phyloP scores from a whole-genome alignment of 2,888 invertebrate species.

The Pachliopta kotzebuea region DNA sequence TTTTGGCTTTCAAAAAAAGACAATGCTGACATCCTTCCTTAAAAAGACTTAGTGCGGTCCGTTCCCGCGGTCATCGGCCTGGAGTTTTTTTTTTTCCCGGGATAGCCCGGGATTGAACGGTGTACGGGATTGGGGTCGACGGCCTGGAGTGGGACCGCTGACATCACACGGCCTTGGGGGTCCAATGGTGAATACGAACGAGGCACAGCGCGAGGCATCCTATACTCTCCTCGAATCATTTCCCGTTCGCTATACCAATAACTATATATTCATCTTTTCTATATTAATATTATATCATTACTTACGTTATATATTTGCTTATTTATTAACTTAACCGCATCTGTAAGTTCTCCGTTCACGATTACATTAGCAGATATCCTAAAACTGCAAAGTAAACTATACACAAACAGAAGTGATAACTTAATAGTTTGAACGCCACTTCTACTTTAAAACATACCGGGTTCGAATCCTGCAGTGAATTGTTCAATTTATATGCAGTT shows the following conservation, averaged over 20 bases:
- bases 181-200: constrained; percentile 29
- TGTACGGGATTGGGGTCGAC: constrained; percentile 43
- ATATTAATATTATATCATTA: too few relatives aligned
- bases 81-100: constrained; percentile 40
- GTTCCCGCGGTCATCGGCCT: constrained; percentile 38
- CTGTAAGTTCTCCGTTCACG: too few relatives aligned
- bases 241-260: constrained; percentile 4
- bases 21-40: constrained; percentile 31
- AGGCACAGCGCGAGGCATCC: constrained; percentile 9
- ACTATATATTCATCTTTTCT: too few relatives aligned
- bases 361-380: too few relatives aligned
- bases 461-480: too few relatives aligned
- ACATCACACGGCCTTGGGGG: constrained; percentile 43
- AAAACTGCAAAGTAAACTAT: too few relatives aligned
- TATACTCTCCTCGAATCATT: constrained; percentile 1
- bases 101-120: constrained; percentile 45
- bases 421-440: too few relatives aligned
- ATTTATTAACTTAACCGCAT: too few relatives aligned
- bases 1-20: constrained; percentile 5
- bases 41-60: constrained; percentile 21
- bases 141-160: constrained; percentile 37
- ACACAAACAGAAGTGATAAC: too few relatives aligned
- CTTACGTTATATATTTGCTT: too few relatives aligned
- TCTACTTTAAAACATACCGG: too few relatives aligned
- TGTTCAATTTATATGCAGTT: too few relatives aligned